These are phyloP conservation scores for Hyperopisus bebe DNA, from an alignment of 2,113 vertebrate species.

Conservation along the genomic window DNA sequence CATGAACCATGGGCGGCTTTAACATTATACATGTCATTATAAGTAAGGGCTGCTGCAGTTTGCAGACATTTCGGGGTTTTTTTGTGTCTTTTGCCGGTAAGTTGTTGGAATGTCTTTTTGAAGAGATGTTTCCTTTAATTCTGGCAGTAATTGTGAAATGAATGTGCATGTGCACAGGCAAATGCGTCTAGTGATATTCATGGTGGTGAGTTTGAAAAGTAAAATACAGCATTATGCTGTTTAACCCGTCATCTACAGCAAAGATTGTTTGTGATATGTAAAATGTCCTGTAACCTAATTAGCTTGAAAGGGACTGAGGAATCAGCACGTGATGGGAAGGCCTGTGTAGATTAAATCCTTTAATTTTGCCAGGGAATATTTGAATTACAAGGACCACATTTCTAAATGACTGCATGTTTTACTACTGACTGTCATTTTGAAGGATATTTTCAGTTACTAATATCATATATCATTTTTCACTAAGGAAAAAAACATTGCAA, in stretches of 20 bases:
- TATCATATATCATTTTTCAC: background rate
- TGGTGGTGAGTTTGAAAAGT: background rate
- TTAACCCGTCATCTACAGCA: slow-evolving; percentile 10
- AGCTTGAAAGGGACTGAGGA: slow-evolving; percentile 53
- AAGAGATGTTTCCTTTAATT: background rate
- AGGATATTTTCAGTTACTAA: background rate
- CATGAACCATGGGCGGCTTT: background rate
- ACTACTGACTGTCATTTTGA: background rate
- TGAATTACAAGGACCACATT: background rate
- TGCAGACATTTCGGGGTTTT: background rate
- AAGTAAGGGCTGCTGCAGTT: background rate
- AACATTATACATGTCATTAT: background rate
- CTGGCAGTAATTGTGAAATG: slow-evolving; percentile 31
- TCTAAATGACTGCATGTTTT: background rate
- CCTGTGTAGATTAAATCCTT: slow-evolving; percentile 27
- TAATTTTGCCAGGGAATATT: slow-evolving; percentile 6
- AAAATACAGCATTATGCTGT: background rate
- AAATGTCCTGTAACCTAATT: slow-evolving; percentile 45
- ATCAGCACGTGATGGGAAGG: slow-evolving; percentile 45
- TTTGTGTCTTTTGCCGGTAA: no score
- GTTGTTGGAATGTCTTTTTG: background rate
- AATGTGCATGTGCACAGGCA: background rate
- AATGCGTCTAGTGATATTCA: background rate
- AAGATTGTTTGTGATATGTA: slow-evolving; percentile 34
- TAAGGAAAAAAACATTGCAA: background rate